phyloP scores from a whole-genome alignment of 2,888 invertebrate genomes.

The Apamea monoglypha region DNA sequence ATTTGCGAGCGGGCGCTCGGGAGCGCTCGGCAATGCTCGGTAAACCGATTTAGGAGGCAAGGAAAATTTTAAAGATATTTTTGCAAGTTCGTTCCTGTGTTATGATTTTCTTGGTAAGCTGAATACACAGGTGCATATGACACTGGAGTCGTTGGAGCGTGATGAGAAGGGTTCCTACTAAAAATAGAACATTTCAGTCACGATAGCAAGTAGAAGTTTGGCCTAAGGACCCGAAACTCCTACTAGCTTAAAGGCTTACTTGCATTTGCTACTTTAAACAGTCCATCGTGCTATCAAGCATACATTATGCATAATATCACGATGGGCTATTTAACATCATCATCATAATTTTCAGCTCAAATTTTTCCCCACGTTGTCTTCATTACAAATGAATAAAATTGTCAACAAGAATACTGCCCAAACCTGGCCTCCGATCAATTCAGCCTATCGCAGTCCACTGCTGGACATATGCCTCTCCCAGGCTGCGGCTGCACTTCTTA shows the following conservation, averaged over 20 bases:
- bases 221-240: not conserved
- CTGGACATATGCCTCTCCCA: not conserved
- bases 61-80: conserved; percentile 50
- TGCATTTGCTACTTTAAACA: not conserved
- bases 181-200: not conserved
- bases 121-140: conserved; percentile 28
- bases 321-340: not conserved
- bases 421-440: not conserved
- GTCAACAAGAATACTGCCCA: not conserved
- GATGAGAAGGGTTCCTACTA: not conserved
- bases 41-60: conserved; percentile 49
- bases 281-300: not conserved
- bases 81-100: conserved; percentile 31
- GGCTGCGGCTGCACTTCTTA: too few species aligned
- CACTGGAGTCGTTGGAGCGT: conserved; percentile 16
- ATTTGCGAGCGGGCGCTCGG: conserved; percentile 74
- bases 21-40: conserved; percentile 43
- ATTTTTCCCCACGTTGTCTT: not conserved
- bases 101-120: conserved; percentile 26
- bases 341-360: not conserved
- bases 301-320: not conserved
- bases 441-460: not conserved
- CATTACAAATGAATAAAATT: not conserved
- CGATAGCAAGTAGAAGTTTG: not conserved
- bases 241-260: not conserved